Conservation (phyloP, 2,797 vertebrate species). For the Bovichtus diacanthus region DNA sequence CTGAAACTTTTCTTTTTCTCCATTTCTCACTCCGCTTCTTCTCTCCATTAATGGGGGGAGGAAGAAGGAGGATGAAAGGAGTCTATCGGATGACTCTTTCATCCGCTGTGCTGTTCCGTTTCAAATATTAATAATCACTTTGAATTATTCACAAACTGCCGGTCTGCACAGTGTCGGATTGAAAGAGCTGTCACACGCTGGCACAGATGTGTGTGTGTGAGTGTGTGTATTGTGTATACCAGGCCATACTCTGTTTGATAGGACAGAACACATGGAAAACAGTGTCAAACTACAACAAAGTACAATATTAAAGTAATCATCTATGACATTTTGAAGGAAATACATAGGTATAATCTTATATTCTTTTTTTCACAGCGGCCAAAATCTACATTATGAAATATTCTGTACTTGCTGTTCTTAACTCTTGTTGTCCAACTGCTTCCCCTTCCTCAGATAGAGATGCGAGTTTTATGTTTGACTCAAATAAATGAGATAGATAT, state of each 20-base stretch:
- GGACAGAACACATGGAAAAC: background rate
- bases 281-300: background rate
- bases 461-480: background rate
- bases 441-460: background rate
- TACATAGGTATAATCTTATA: no score
- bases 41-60: constrained; percentile 11
- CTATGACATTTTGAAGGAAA: background rate
- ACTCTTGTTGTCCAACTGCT: background rate
- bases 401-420: background rate
- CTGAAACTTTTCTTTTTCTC: background rate
- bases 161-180: constrained; percentile 28
- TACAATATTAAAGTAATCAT: background rate
- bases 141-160: constrained; percentile 72
- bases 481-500: background rate
- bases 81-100: constrained; percentile 61
- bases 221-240: background rate
- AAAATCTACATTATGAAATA: background rate
- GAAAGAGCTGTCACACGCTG: constrained; percentile 45
- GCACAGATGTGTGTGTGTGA: constrained; percentile 3
- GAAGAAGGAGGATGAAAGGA: constrained; percentile 52
- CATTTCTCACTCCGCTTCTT: constrained; percentile 4
- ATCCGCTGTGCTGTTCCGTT: constrained; percentile 57
- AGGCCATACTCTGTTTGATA: background rate
- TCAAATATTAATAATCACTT: constrained; percentile 76
- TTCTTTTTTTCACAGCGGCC: background rate